Evolutionary conservation across 2,797 vertebrate genomes (phyloP).

Genomic region (Schizopygopsis pylzovi): DNA sequence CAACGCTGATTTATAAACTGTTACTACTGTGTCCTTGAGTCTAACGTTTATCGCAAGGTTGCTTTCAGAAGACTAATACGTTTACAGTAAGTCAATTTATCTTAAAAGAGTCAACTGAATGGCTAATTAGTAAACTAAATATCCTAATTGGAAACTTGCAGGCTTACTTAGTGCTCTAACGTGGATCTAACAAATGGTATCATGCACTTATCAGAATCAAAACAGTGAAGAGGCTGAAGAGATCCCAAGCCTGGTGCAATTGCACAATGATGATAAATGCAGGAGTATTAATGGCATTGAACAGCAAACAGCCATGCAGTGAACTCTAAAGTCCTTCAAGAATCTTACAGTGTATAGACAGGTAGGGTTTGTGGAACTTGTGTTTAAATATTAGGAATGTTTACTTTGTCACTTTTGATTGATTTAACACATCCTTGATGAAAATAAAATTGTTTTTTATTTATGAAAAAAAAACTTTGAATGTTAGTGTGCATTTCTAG

Average conservation of each 20-base stretch:
- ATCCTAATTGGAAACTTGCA: neutral
- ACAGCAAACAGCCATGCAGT: neutral
- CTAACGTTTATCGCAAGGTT: neutral
- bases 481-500: neutral
- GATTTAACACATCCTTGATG: neutral
- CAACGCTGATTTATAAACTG: neutral
- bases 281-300: neutral
- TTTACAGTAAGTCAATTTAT: neutral
- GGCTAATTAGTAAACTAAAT: constrained; percentile 1
- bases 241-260: neutral
- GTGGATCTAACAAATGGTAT: constrained; percentile 1
- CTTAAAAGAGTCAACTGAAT: neutral
- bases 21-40: neutral
- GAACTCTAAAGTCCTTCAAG: neutral
- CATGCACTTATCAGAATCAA: neutral
- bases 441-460: neutral
- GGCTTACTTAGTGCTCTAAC: neutral
- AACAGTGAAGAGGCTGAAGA: neutral
- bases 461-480: neutral
- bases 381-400: neutral
- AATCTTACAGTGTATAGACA: neutral
- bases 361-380: neutral
- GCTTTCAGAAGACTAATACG: neutral
- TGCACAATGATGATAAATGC: neutral
- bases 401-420: neutral